Base-by-base conservation (phyloP, 2,113 vertebrate species). In the Cheilinus undulatus region DNA sequence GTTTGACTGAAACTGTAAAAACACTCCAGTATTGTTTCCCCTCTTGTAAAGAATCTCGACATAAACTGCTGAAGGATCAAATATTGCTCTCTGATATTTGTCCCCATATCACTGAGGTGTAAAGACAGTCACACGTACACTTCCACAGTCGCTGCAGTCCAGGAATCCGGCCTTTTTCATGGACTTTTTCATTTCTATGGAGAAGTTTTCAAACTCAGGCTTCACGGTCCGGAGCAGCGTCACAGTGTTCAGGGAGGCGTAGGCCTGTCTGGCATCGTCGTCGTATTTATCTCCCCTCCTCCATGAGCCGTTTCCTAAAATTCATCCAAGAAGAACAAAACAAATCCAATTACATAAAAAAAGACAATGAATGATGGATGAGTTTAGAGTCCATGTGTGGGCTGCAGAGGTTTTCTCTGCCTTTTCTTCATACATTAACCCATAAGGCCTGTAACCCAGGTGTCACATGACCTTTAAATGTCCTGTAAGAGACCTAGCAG, bases 201-300 rank as follows among this genome's bases (percentile, higher is more conserved):
- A 95, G 94, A 99, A 99, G 83, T 95, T 95, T 88, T 98, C 96
- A 92, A 98, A 99, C 85, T 99, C 96, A 0, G 97, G 96, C 84
- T 98, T 99, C 86, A 97, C 92, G 0, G 97, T 95, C 91, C 96
- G 95, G 86, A 99, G 95, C 73, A 99, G 93, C 2, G 98, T 99
- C 76, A 99, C 60, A 0, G 96, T 99, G 77, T 97, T 97, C 62
- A 99, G 95, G 66, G 94, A 95, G 0, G 93, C 93, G 73, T 95
- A 99, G 0, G 98, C 97, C 71, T 95, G 95, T 82, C 95, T 95
- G 0, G 97, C 98, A 61, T 97, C 96, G 30, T 88, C 87, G 84
- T 99, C 97, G 12, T 95, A 86, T 83, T 96, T 94, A 90, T 99
- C 97, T 76, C 96, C 96, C 93, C 97, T 94, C 92, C 85, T 95